Base-by-base conservation (phyloP, 2,113 vertebrate genomes). In the Cavia porcellus region DNA sequence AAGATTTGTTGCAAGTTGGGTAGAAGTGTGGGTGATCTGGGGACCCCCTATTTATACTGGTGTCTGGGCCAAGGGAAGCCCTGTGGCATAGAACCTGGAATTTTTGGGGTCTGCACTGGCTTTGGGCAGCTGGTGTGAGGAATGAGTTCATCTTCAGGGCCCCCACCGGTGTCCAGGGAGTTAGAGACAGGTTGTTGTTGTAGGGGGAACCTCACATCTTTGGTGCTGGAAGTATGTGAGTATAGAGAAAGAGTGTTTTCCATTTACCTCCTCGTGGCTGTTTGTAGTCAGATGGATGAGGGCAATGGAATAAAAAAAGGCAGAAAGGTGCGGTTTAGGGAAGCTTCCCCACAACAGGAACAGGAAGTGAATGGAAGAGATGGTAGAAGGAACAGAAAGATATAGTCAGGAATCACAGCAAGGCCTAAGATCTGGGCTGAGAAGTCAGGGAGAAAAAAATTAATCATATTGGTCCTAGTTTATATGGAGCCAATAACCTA, bases 151-250 rank as follows among this genome's bases (percentile, higher is more conserved):
- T 57, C 57, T 75, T 42, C 32, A 62, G 87, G 38, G 61, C 19
- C 38, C 25, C 14, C 8, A 13, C 17, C 74, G 52, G 9, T 74
- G n/a, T 45, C 15, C 25, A 74, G 25, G 11, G 11, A 72, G 15
- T 72, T 45, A 30, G 55, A 77, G 57, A 47, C 45, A 79, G 30
- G 7, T n/a, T 64, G 42, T 13, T 62, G 50, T 55, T 15, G 38
- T 32, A 1, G 64, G 30, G 14, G 35, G 5, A n/a, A 2, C 42
- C 15, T 5, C 8, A n/a, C 7, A 7, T n/a, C 2, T 11, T 79
- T 64, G 32, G 42, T 80, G 74, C 45, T 32, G 24, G 38, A 13
- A 50, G 20, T 64, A 32, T 64, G 55, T 64, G 57, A 38, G 19
- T 64, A 7, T 24, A 52, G 45, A 47, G 42, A 61, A 61, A 35